Conservation (phyloP, 2,888 invertebrate species). For the Amphipoea oculea region DNA sequence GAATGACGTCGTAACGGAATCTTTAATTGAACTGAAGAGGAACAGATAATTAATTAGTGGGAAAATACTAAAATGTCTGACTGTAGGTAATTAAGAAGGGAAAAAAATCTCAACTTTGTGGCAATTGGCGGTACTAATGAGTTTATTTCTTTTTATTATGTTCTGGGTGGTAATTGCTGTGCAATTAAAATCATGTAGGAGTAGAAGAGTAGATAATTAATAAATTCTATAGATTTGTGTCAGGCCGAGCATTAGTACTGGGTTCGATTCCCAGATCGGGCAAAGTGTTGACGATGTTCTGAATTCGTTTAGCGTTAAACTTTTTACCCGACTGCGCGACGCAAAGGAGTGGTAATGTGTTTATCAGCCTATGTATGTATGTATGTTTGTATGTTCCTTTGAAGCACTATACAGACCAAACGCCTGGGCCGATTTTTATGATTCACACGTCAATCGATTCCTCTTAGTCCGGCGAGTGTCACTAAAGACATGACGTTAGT, state of each 20-base stretch:
- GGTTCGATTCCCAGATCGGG: not conserved
- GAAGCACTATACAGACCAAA: too few species aligned
- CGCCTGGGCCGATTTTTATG: too few species aligned
- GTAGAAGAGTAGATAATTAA: not conserved
- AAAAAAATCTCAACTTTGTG: conserved; percentile 41
- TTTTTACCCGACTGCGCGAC: too few species aligned
- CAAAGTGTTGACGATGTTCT: not conserved
- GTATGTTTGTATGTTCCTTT: too few species aligned
- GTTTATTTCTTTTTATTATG: conserved; percentile 43
- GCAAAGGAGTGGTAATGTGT: too few species aligned
- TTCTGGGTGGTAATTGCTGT: conserved; percentile 15
- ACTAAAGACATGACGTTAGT: too few species aligned
- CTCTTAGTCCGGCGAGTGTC: too few species aligned
- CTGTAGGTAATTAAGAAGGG: conserved; percentile 51
- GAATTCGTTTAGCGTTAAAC: not conserved
- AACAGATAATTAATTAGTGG: conserved; percentile 63
- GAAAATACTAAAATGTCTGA: conserved; percentile 53
- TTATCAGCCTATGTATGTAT: too few species aligned
- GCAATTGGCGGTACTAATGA: conserved; percentile 45
- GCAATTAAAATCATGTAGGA: not conserved
- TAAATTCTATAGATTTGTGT: not conserved
- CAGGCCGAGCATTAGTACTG: not conserved
- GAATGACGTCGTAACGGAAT: conserved; percentile 40
- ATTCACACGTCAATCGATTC: too few species aligned
- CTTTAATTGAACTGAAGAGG: conserved; percentile 57